Percentiles rank a stretch among this genome's conserved stretches.
These are phyloP conservation scores for Heliangelus exortis DNA, from an alignment of 2,797 vertebrate genomes.

Conservation along the genomic window DNA sequence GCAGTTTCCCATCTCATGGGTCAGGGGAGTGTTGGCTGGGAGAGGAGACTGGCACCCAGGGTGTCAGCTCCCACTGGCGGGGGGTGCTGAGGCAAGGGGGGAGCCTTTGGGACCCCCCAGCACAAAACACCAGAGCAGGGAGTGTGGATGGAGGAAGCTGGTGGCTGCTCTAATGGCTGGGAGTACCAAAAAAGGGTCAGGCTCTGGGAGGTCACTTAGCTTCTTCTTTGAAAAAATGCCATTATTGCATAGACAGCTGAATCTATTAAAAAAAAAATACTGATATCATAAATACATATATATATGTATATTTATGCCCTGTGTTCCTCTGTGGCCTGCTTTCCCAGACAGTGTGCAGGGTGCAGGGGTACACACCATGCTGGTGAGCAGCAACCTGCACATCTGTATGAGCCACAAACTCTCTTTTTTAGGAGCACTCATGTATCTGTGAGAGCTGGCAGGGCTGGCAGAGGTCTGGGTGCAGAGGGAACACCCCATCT, in stretches of 20 bases:
- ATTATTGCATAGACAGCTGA: background rate
- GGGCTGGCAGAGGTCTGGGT: background rate
- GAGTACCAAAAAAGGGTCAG: background rate
- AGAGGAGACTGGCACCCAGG: constrained; percentile 48
- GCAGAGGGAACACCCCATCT: background rate
- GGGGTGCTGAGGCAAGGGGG: constrained; percentile 9
- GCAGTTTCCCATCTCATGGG: background rate
- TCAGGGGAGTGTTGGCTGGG: background rate
- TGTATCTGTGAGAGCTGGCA: background rate
- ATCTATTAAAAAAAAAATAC: no score
- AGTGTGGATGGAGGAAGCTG: background rate
- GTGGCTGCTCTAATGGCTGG: background rate
- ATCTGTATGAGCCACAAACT: background rate
- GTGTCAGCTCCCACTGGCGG: constrained; percentile 49
- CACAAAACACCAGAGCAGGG: background rate
- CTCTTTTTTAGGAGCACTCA: background rate
- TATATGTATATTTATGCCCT: no score
- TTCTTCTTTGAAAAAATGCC: background rate
- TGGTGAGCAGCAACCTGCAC: background rate
- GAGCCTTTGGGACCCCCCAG: background rate
- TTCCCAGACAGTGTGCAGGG: background rate
- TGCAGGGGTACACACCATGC: background rate
- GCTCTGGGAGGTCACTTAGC: background rate
- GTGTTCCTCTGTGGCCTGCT: background rate
- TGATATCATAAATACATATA: background rate